phyloP scores from a whole-genome alignment of 2,888 invertebrate species.

The Melanargia galathea region DNA sequence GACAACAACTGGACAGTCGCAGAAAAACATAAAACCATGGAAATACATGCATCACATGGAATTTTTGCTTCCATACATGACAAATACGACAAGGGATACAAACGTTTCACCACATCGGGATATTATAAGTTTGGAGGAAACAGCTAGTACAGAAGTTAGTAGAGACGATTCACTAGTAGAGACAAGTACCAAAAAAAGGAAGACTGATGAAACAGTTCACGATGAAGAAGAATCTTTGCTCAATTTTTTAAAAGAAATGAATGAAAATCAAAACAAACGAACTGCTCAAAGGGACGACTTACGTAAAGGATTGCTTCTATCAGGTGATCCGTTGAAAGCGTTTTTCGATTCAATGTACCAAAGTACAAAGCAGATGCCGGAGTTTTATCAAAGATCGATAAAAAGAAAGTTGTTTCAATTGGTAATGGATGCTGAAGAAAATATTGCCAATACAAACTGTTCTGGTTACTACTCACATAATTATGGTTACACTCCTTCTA shows the following conservation, averaged over 20 bases:
- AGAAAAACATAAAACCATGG: neutral
- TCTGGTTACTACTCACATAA: too few relatives aligned
- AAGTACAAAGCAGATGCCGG: slow-evolving; percentile 1
- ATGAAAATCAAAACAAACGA: neutral
- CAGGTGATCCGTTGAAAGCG: neutral
- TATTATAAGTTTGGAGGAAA: neutral
- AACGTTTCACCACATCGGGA: too few relatives aligned
- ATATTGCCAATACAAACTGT: neutral
- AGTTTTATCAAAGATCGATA: slow-evolving; percentile 1
- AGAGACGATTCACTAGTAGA: neutral
- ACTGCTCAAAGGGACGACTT: neutral
- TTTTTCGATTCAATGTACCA: too few relatives aligned
- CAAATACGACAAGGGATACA: neutral
- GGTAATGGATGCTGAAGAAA: neutral
- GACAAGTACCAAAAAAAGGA: neutral
- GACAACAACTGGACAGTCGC: neutral
- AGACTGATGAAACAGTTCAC: neutral
- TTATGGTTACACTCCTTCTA: too few relatives aligned
- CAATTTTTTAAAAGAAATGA: neutral
- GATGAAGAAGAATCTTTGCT: neutral
- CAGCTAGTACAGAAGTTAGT: neutral
- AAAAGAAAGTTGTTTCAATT: neutral
- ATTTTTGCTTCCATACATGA: neutral
- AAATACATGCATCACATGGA: neutral
- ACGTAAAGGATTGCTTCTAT: neutral